Percentiles rank a stretch among this genome's conserved stretches.
Evolutionary conservation across 2,888 invertebrate species (phyloP).

Genomic region (Aproaerema taeniolella): DNA sequence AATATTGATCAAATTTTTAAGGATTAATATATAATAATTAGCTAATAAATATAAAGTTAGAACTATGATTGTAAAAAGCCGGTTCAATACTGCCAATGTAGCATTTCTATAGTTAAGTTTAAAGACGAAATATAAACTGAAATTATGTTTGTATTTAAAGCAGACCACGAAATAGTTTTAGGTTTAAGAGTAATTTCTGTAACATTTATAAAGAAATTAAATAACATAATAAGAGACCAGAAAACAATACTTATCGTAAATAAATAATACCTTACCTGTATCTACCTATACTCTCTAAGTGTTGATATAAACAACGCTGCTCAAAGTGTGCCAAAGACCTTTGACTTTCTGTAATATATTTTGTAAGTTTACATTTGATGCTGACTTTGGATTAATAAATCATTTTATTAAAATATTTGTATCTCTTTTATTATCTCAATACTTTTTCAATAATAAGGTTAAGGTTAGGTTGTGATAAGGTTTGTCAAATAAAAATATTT

Average conservation of each 20-base stretch:
- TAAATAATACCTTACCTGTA: no score
- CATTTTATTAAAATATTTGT: slow-evolving; percentile 39
- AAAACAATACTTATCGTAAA: no score
- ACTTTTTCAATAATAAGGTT: no score
- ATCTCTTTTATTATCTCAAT: slow-evolving; percentile 25
- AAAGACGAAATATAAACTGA: background rate
- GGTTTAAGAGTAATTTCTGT: no score
- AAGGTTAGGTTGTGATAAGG: no score
- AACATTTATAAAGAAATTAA: no score
- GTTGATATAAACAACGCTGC: slow-evolving; percentile 28
- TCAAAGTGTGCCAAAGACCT: slow-evolving; percentile 51
- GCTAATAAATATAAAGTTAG: slow-evolving; percentile 1
- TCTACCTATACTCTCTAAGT: slow-evolving; percentile 7
- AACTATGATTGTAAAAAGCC: slow-evolving; percentile 8
- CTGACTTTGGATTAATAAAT: slow-evolving; percentile 54
- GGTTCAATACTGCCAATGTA: slow-evolving; percentile 8
- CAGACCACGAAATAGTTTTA: background rate
- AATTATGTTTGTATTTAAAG: background rate
- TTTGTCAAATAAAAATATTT: background rate
- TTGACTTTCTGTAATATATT: slow-evolving; percentile 49
- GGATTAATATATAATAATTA: slow-evolving; percentile 1
- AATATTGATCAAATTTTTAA: no score
- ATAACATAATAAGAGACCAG: no score
- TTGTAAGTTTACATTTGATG: slow-evolving; percentile 60
- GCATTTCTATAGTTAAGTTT: background rate